Conservation (phyloP, 2,797 vertebrate species). For the Aphelocoma californica region DNA sequence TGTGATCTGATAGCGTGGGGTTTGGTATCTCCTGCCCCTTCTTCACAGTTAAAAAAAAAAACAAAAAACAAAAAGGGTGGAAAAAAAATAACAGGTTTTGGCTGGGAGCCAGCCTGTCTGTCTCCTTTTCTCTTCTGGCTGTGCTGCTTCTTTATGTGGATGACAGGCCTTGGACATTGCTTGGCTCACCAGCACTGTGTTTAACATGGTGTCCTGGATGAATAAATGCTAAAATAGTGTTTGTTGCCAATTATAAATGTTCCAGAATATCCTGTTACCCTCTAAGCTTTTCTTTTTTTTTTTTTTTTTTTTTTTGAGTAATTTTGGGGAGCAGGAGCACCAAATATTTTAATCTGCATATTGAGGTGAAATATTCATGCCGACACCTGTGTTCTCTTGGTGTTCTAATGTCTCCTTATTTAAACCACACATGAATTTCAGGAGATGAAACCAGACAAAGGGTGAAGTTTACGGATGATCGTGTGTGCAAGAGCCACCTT, state of each 20-base stretch:
- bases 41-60: not conserved
- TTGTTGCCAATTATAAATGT: slow-evolving; percentile 47
- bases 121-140: slow-evolving; percentile 60
- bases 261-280: slow-evolving; percentile 45
- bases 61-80: not conserved
- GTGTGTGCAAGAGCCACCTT: slow-evolving; percentile 99
- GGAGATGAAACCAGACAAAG: slow-evolving; percentile 98
- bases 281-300: not conserved
- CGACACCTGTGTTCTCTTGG: not conserved
- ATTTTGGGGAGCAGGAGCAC: slow-evolving; percentile 58
- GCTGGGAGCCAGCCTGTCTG: slow-evolving; percentile 52
- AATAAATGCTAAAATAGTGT: slow-evolving; percentile 42
- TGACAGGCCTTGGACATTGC: slow-evolving; percentile 59
- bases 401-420: slow-evolving; percentile 72
- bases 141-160: slow-evolving; percentile 53
- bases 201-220: slow-evolving; percentile 45
- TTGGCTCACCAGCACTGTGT: slow-evolving; percentile 59
- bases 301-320: not conserved
- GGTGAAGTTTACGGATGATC: slow-evolving; percentile 97
- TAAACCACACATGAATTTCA: slow-evolving; percentile 85
- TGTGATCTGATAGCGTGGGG: slow-evolving; percentile 14
- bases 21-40: slow-evolving; percentile 40
- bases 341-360: slow-evolving; percentile 61
- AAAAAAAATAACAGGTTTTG: slow-evolving; percentile 16
- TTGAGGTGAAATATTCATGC: slow-evolving; percentile 41